Percentiles rank a stretch among this genome's conserved stretches.
Evolutionary conservation across 2,113 vertebrate species (phyloP).

Genomic region (Perca schrenkii): DNA sequence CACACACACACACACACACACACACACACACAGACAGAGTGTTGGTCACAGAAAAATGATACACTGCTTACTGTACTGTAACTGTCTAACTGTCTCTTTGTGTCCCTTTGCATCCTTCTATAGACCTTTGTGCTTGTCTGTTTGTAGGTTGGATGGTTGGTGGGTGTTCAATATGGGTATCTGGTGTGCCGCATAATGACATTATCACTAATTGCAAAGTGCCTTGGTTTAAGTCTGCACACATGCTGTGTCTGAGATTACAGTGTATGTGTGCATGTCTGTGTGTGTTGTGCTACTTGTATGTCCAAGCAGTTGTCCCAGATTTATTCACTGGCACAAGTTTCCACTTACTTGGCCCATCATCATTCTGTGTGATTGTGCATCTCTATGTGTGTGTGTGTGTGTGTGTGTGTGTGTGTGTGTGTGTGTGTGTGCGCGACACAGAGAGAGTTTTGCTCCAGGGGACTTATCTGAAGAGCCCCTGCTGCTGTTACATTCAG

Average conservation of each 20-base stretch:
- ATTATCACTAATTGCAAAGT: conserved; percentile 62
- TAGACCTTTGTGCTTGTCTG: conserved; percentile 28
- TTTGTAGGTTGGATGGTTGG: conserved; percentile 22
- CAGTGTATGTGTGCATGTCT: conserved; percentile 5
- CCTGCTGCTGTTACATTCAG: conserved; percentile 64
- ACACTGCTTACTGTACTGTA: neutral
- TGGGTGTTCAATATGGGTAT: conserved; percentile 40
- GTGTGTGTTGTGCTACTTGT: conserved; percentile 42
- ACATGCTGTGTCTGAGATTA: conserved; percentile 47
- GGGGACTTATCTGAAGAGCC: conserved; percentile 68
- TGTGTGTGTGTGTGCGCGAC: conserved; percentile 30
- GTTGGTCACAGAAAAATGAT: conserved; percentile 32
- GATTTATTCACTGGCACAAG: conserved; percentile 73
- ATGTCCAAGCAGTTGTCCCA: conserved; percentile 71
- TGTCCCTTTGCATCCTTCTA: conserved; percentile 16
- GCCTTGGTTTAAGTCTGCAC: conserved; percentile 45
- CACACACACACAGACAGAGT: neutral
- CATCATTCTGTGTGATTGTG: conserved; percentile 29
- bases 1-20: neutral
- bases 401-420: conserved; percentile 13
- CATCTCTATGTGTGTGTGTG: neutral
- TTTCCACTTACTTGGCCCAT: conserved; percentile 57
- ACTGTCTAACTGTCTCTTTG: neutral
- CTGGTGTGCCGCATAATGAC: conserved; percentile 42
- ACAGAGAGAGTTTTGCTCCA: conserved; percentile 44